Conservation (phyloP, 2,888 invertebrate species). For the Pammene fasciana region DNA sequence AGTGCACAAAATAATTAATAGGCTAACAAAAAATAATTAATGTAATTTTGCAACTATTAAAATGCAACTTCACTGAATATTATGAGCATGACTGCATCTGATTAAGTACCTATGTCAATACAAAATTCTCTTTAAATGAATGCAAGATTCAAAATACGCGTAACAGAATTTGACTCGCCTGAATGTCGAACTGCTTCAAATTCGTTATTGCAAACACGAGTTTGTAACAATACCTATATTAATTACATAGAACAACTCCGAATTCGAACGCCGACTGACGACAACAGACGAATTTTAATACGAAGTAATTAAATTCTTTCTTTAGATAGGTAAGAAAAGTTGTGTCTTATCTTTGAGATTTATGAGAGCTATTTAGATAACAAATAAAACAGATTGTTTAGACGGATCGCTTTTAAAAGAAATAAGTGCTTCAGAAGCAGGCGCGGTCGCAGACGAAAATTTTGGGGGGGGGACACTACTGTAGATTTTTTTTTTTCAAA, state of each 20-base stretch:
- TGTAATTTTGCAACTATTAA: background rate
- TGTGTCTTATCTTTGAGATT: conserved; percentile 37
- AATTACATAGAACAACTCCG: conserved; percentile 50
- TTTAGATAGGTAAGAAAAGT: conserved; percentile 40
- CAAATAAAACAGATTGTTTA: conserved; percentile 24
- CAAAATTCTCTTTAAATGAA: too few species aligned
- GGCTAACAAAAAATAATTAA: too few species aligned
- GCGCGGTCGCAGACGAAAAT: too few species aligned
- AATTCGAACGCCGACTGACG: conserved; percentile 49
- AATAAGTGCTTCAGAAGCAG: conserved; percentile 10
- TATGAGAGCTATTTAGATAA: conserved; percentile 36
- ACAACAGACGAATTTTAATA: conserved; percentile 48
- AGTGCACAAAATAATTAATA: too few species aligned
- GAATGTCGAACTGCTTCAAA: conserved; percentile 26
- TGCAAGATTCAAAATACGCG: background rate
- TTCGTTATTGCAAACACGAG: conserved; percentile 48
- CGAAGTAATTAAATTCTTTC: conserved; percentile 51
- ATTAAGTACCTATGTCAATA: too few species aligned
- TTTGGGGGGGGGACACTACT: too few species aligned
- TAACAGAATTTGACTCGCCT: conserved; percentile 10
- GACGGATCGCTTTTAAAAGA: conserved; percentile 22
- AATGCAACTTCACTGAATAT: too few species aligned
- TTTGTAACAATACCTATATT: conserved; percentile 43
- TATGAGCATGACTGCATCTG: too few species aligned
- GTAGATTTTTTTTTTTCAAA: too few species aligned